Conservation (phyloP, 2,888 invertebrate species). For the Dichetophora obliterata region DNA sequence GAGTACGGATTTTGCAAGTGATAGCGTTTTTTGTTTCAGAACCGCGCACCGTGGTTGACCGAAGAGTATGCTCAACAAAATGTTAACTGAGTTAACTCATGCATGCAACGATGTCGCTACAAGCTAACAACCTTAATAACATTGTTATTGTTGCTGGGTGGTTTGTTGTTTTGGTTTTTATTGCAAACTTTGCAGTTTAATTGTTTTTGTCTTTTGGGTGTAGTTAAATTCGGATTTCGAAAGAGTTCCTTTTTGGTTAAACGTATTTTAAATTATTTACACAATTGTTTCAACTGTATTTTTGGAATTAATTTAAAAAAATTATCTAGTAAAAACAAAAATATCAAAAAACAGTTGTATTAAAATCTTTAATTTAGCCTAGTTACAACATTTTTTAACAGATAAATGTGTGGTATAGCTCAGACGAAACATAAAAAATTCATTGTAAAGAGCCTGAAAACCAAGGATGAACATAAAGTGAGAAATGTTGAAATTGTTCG, state of each 20-base stretch:
- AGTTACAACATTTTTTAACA: too few relatives aligned
- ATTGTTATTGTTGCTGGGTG: background rate
- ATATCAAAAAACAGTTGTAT: too few relatives aligned
- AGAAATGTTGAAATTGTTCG: too few relatives aligned
- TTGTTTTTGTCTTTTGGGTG: conserved; percentile 20
- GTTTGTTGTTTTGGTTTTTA: background rate
- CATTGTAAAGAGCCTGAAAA: too few relatives aligned
- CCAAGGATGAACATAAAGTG: too few relatives aligned
- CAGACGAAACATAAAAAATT: too few relatives aligned
- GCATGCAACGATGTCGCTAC: conserved; percentile 11
- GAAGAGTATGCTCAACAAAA: background rate
- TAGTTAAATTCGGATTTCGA: conserved; percentile 21
- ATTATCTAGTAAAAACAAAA: too few relatives aligned
- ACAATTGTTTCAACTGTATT: background rate
- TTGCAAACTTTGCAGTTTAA: background rate
- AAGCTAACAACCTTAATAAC: conserved; percentile 19
- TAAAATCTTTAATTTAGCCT: too few relatives aligned
- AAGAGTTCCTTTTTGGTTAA: background rate
- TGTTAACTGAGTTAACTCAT: conserved; percentile 8
- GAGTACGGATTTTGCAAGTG: background rate
- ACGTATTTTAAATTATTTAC: background rate
- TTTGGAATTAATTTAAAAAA: background rate
- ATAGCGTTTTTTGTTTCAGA: background rate
- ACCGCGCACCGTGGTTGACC: background rate
- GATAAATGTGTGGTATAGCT: too few relatives aligned